Percentiles rank a stretch among this genome's conserved stretches.
Evolutionary conservation across 2,888 invertebrate genomes (phyloP).

Genomic region (Cephalotes varians): DNA sequence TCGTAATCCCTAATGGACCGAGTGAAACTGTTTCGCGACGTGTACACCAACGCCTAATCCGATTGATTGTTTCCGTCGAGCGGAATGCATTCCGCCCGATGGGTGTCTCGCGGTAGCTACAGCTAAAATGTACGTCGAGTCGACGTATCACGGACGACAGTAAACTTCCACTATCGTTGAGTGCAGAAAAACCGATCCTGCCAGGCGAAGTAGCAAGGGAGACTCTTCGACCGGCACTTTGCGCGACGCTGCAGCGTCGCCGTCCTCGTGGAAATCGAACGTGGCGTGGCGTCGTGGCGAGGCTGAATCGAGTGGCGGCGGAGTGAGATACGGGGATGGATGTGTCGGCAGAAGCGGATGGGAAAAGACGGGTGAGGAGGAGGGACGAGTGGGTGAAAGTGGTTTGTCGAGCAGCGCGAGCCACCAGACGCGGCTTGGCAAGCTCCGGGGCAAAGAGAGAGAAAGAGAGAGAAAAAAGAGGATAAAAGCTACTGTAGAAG

Average conservation of each 20-base stretch:
- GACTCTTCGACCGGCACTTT: constrained; percentile 54
- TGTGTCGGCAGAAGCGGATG: constrained; percentile 54
- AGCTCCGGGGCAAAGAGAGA: constrained; percentile 26
- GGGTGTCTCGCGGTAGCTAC: constrained; percentile 21
- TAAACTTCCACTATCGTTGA: constrained; percentile 56
- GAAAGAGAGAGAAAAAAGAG: constrained; percentile 41
- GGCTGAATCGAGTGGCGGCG: constrained; percentile 63
- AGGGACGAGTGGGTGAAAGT: constrained; percentile 48
- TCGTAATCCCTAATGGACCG: constrained; percentile 43
- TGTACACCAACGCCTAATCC: constrained; percentile 18
- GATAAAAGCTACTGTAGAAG: constrained; percentile 56
- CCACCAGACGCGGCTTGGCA: constrained; percentile 52
- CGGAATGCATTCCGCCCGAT: constrained; percentile 35
- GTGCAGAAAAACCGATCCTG: constrained; percentile 55
- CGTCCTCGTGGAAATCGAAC: constrained; percentile 73
- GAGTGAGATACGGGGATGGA: constrained; percentile 55
- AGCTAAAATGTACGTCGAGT: constrained; percentile 48
- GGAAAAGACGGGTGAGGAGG: constrained; percentile 39
- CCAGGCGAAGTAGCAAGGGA: constrained; percentile 52
- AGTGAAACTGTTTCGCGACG: constrained; percentile 31
- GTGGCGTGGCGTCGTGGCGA: constrained; percentile 70
- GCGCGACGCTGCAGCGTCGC: constrained; percentile 55
- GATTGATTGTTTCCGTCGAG: constrained; percentile 50
- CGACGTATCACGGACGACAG: constrained; percentile 55
- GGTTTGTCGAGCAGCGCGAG: constrained; percentile 55